phyloP scores from a whole-genome alignment of 2,797 vertebrate genomes.

The Liasis olivaceus region DNA sequence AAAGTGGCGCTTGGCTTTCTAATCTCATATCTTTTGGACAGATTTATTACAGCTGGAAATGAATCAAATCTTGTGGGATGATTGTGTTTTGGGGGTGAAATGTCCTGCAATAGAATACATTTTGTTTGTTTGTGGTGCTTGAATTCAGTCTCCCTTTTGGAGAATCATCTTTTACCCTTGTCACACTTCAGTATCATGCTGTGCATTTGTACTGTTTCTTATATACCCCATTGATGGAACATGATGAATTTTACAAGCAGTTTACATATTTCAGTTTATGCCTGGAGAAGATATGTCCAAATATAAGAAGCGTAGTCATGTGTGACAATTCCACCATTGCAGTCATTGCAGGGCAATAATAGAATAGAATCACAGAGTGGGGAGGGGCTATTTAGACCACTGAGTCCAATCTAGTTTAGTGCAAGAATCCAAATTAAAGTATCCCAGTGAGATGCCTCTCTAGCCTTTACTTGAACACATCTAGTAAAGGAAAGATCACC shows the following conservation, averaged over 20 bases:
- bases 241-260: background rate
- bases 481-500: background rate
- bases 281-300: background rate
- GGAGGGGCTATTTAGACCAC: background rate
- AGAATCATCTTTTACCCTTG: background rate
- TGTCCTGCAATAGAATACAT: background rate
- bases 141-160: background rate
- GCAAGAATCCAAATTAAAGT: background rate
- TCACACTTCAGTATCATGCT: background rate
- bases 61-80: conserved; percentile 24
- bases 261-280: background rate
- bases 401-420: background rate
- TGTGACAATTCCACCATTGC: background rate
- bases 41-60: conserved; percentile 10
- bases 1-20: conserved; percentile 16
- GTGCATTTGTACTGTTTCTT: background rate
- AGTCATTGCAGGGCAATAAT: background rate
- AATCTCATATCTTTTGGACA: conserved; percentile 24
- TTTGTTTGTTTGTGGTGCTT: background rate
- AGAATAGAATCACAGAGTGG: background rate
- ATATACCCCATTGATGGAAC: background rate
- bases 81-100: background rate
- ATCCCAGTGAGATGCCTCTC: background rate
- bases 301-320: too few species aligned
- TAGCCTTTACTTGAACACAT: background rate